Conservation (phyloP, 2,113 vertebrate genomes). For the Nothocercus julius region DNA sequence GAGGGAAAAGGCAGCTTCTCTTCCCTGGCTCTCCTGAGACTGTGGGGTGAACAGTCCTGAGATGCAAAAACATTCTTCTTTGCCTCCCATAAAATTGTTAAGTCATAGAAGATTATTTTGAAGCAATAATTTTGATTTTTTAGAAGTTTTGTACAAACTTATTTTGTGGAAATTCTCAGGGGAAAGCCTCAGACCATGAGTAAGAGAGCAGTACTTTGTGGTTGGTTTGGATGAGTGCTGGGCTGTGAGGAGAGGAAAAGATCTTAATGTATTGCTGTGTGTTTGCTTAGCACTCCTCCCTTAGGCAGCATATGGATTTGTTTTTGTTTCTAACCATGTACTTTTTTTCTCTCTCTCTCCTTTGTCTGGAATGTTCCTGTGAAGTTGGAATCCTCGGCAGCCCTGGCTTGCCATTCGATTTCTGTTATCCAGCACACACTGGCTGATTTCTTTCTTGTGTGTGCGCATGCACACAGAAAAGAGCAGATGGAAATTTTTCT, state of each 20-base stretch:
- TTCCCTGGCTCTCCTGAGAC: rapidly evolving
- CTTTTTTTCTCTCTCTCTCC: neutral
- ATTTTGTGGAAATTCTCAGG: neutral
- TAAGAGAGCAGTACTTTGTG: neutral
- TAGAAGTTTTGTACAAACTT: neutral
- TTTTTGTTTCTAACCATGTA: neutral
- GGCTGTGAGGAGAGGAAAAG: neutral
- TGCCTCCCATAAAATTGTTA: neutral
- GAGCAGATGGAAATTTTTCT: neutral
- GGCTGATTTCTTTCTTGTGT: neutral
- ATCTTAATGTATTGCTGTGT: neutral
- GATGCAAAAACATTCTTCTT: neutral
- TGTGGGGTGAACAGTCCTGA: neutral
- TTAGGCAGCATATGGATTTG: constrained; percentile 57
- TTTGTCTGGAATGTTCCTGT: neutral
- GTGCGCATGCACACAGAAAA: neutral
- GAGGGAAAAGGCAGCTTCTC: neutral
- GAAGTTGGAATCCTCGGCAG: constrained; percentile 10
- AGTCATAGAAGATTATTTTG: neutral
- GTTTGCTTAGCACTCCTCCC: constrained; percentile 48
- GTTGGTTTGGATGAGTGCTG: neutral
- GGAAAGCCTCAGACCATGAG: neutral
- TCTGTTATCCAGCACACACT: neutral
- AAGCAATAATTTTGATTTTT: neutral
- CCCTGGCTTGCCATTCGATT: neutral